These are phyloP conservation scores for Momotus momota DNA, from an alignment of 2,797 vertebrate species.

Conservation along the genomic window DNA sequence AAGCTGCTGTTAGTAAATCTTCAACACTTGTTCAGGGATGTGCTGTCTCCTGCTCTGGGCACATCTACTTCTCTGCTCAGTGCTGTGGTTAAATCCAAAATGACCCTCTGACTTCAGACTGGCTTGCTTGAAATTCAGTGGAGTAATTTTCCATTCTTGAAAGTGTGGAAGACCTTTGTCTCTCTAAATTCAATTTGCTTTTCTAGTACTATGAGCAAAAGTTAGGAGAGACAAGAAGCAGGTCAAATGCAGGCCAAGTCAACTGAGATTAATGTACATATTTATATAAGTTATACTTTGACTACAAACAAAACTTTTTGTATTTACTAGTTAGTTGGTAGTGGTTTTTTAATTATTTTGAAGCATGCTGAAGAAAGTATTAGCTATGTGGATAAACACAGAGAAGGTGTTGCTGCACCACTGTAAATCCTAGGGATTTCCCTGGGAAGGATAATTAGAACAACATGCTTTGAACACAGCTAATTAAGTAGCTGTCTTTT, in stretches of 20 bases:
- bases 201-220: not conserved
- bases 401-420: not conserved
- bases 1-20: not conserved
- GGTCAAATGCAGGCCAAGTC: slow-evolving; percentile 15
- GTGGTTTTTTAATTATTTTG: not conserved
- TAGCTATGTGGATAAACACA: not conserved
- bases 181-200: not conserved
- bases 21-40: not conserved
- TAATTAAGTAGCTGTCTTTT: slow-evolving; percentile 15
- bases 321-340: not conserved
- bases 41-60: not conserved
- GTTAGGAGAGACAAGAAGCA: not conserved
- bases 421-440: not conserved
- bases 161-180: not conserved
- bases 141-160: slow-evolving; percentile 9
- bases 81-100: not conserved
- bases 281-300: not conserved
- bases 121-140: not conserved
- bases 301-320: not conserved
- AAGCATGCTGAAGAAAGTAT: not conserved
- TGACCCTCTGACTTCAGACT: not conserved
- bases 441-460: slow-evolving; percentile 24
- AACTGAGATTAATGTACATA: not conserved
- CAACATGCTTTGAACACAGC: not conserved
- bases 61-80: not conserved